Evolutionary conservation across 2,797 vertebrate species (phyloP), one percentile per base, ranked within the genome.

Genomic region (Hemibagrus guttatus): DNA sequence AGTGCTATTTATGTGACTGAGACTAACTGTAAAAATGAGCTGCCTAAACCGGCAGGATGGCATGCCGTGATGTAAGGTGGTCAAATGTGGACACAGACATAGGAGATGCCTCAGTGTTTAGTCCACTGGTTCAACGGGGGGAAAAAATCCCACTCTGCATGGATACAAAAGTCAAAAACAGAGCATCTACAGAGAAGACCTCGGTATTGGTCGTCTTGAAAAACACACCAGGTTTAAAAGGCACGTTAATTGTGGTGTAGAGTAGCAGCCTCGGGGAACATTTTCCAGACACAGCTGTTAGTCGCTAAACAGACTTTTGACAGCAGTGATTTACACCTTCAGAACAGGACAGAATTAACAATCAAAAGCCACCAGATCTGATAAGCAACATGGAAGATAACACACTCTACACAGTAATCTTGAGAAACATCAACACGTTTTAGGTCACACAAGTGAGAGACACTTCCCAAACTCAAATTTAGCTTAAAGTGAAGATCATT

Each of bases 231-330:
- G 58, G 54, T 85, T 81, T 61, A 58, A 84, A 81, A 83, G 69
- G 64, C 39, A 87, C 72, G 59, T 6, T 82, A 86, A 89, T 71
- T 86, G 69, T 59, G 11, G 74, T 72, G 52, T 64, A 80, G 63
- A 86, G 81, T 81, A 28, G 49, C 21, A 63, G 63, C 78, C 64
- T 83, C 12, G 9, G 86, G 81, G 78, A n/a, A 80, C 83, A 6
- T 72, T 66, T 87, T 86, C 71, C 75, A 31, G 68, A 88, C 58
- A 84, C 89, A 90, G 87, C 87, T 82, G 90, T 87, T 88, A 31
- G 78, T 74, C 39, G 31, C 23, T 84, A 69, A 85, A 86, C 17
- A 26, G 72, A 52, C 85, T 63, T 69, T n/a, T 83, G 68, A 89
- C 66, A 72, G 58, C 54, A 71, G 58, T 81, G 85, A 85, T 31